Evolutionary conservation across 2,797 vertebrate genomes (phyloP).

Genomic region (Oreonectes daqikongensis): DNA sequence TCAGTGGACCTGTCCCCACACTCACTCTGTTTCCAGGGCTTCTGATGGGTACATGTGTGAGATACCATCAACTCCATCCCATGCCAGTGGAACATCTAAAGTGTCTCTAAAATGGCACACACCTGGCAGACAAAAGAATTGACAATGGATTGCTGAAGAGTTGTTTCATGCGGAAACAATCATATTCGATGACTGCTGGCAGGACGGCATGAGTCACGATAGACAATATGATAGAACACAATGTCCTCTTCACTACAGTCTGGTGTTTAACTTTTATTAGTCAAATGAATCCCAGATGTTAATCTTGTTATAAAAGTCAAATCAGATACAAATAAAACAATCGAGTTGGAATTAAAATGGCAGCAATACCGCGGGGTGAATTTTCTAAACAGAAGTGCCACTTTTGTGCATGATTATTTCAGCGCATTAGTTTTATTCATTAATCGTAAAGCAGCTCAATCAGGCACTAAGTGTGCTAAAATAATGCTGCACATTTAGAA

Average conservation of each 20-base stretch:
- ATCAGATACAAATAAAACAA: conserved; percentile 10
- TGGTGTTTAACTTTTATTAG: background rate
- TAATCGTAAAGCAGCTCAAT: background rate
- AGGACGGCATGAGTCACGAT: conserved; percentile 4
- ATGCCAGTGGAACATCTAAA: conserved; percentile 46
- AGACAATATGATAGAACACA: background rate
- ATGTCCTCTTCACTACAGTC: background rate
- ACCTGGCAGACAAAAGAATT: conserved; percentile 17
- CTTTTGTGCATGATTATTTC: background rate
- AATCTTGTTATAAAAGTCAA: conserved; percentile 1
- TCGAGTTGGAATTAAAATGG: background rate
- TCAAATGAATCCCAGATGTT: conserved; percentile 9
- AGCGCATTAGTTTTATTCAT: background rate
- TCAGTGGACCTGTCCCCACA: conserved; percentile 59
- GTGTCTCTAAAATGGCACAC: conserved; percentile 30
- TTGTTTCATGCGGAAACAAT: background rate
- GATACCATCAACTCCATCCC: conserved; percentile 51
- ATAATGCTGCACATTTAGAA: background rate
- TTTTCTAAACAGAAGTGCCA: background rate
- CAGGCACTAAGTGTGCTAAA: too few relatives aligned
- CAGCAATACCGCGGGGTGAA: background rate
- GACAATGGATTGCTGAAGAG: background rate
- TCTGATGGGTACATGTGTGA: conserved; percentile 61
- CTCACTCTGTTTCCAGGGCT: conserved; percentile 58
- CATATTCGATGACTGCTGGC: background rate